These are phyloP conservation scores for Callipepla californica DNA, from an alignment of 2,113 vertebrate genomes.

Conservation along the genomic window DNA sequence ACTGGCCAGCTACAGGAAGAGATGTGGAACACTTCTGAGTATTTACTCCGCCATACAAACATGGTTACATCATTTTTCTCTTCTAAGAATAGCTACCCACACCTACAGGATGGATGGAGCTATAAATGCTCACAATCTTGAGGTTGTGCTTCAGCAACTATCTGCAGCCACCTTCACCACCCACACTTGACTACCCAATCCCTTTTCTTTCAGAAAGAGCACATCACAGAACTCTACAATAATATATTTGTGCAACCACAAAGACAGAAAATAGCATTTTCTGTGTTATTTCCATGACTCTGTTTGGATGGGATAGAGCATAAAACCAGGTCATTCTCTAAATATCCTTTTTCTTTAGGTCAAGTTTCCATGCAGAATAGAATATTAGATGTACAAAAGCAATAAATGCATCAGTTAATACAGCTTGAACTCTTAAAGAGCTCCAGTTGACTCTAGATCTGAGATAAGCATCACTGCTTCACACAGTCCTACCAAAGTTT, in stretches of 20 bases:
- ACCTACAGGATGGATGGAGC: accelerated
- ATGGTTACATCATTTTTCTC: neutral
- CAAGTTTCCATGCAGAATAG: neutral
- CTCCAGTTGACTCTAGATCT: neutral
- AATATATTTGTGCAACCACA: neutral
- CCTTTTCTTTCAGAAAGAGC: neutral
- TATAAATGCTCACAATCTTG: neutral
- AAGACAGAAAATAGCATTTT: slow-evolving; percentile 10
- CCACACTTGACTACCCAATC: neutral
- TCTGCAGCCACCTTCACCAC: neutral
- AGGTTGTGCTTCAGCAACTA: neutral
- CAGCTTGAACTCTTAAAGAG: neutral
- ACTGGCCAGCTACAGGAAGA: neutral
- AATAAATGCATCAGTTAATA: neutral
- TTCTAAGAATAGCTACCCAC: neutral
- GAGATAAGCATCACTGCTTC: neutral
- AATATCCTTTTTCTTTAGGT: too few species aligned
- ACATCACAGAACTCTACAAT: neutral
- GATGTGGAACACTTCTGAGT: neutral
- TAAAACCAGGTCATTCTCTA: neutral
- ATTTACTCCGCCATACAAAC: neutral
- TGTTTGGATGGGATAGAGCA: neutral
- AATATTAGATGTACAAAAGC: neutral
- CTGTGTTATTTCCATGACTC: neutral
- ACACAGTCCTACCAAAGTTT: neutral